These are phyloP conservation scores for Nettapus auritus DNA, from an alignment of 2,113 vertebrate genomes.

Conservation along the genomic window DNA sequence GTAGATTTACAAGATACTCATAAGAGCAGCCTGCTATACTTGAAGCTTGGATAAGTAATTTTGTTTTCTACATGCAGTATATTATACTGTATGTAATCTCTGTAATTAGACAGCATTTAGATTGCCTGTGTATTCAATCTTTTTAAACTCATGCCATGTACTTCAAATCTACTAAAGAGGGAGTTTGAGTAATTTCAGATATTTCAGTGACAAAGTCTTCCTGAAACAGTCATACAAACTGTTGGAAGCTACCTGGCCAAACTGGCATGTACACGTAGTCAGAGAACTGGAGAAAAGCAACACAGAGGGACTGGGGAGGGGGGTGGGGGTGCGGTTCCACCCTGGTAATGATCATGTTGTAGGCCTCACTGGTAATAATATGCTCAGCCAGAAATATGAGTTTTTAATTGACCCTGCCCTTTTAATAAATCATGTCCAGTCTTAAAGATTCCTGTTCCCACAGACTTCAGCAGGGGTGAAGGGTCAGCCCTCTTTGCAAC, in stretches of 20 bases:
- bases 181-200: neutral
- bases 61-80: neutral
- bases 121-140: neutral
- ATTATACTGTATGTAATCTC: neutral
- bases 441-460: neutral
- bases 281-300: neutral
- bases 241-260: neutral
- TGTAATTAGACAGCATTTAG: neutral
- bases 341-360: neutral
- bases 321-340: neutral
- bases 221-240: neutral
- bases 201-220: neutral
- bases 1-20: neutral
- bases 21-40: neutral
- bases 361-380: neutral
- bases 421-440: conserved; percentile 29
- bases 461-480: neutral
- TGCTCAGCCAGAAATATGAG: neutral
- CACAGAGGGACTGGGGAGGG: neutral
- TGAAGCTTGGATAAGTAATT: neutral
- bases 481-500: neutral
- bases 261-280: neutral
- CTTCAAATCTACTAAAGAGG: neutral
- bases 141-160: neutral
- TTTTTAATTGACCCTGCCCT: conserved; percentile 57